Conservation (phyloP, 2,113 vertebrate species). For the Leptobrachium ailaonicum region DNA sequence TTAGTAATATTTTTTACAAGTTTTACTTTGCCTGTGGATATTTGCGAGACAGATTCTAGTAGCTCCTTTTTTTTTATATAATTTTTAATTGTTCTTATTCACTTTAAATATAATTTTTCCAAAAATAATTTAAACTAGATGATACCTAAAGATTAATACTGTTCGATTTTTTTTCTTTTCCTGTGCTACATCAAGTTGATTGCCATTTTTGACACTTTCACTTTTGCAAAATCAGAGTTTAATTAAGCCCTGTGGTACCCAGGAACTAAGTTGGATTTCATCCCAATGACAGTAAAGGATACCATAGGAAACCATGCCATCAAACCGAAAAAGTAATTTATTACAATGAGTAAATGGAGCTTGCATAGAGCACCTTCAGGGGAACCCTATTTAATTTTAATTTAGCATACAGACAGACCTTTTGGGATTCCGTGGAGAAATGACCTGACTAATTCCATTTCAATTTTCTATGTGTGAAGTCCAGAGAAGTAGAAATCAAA, state of each 20-base stretch:
- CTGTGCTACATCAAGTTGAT: background rate
- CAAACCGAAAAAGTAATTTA: slow-evolving; percentile 32
- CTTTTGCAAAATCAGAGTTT: slow-evolving; percentile 30
- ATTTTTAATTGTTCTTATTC: too few species aligned
- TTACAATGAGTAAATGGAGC: slow-evolving; percentile 23
- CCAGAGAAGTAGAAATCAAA: background rate
- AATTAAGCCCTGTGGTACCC: slow-evolving; percentile 42
- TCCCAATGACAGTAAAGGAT: slow-evolving; percentile 2
- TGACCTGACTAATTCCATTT: slow-evolving; percentile 22
- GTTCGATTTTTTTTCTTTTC: background rate
- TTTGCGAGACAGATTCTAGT: too few species aligned
- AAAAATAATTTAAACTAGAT: background rate
- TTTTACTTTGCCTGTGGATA: too few species aligned
- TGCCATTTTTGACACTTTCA: slow-evolving; percentile 37
- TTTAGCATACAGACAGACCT: slow-evolving; percentile 20
- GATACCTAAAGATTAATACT: background rate
- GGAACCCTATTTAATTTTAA: slow-evolving; percentile 52
- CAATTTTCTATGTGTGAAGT: background rate
- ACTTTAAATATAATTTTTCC: too few species aligned
- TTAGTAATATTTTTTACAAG: too few species aligned
- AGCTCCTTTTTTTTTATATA: too few species aligned
- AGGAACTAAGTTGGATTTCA: slow-evolving; percentile 22
- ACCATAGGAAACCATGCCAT: slow-evolving; percentile 21
- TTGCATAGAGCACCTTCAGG: slow-evolving; percentile 14
- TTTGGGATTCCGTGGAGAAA: slow-evolving; percentile 13